Base-by-base conservation (phyloP, 2,888 invertebrate genomes). In the Psococerastis gibbosa region DNA sequence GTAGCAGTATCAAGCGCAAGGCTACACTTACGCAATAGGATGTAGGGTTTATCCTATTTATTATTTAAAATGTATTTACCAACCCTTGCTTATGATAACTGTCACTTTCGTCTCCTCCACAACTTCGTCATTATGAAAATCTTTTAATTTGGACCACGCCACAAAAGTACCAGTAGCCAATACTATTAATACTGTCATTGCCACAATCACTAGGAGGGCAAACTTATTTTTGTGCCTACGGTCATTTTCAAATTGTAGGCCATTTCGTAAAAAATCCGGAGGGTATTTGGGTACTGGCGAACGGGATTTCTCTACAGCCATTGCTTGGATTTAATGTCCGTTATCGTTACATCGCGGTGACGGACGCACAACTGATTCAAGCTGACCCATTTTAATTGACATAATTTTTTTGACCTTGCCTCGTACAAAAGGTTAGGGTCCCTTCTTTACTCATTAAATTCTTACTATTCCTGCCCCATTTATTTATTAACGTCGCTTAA, bases 161-260 rank as follows among this genome's bases (percentile, higher is more conserved):
- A 27, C 8, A 27, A 27, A 27, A 9, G 8, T 11, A 38, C 17
- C 11, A 5, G 38, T 38, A 17, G 38, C 38, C n/a, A 38, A 13
- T 13, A 38, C 22, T 18, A 38, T 13, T 20, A 38, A 20, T 18
- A 38, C 38, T 20, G 38, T 22, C 38, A 38, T 38, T 18, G 20
- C 17, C 22, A 38, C n/a, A 38, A 38, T 38, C 13, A 20, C 38
- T 20, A 18, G 15, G 20, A 38, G 20, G 11, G 20, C 20, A n/a
- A 38, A 38, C 22, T 38, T 15, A 20, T 38, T 38, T 38, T 22
- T 38, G 22, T 18, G 20, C 8, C 13, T 38, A 18, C 38, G 38
- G 22, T 38, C 38, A 5, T 22, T 5, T 5, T 38, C 38, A 11
- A 38, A 38, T 11, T 38, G 15, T 15, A 38, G 22, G 22, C 38